Percentiles rank a stretch among this genome's conserved stretches.
Evolutionary conservation across 37 sponge, comb jelly and placozoan genomes (phyloP).

Genomic region (Aplysina aerophoba): DNA sequence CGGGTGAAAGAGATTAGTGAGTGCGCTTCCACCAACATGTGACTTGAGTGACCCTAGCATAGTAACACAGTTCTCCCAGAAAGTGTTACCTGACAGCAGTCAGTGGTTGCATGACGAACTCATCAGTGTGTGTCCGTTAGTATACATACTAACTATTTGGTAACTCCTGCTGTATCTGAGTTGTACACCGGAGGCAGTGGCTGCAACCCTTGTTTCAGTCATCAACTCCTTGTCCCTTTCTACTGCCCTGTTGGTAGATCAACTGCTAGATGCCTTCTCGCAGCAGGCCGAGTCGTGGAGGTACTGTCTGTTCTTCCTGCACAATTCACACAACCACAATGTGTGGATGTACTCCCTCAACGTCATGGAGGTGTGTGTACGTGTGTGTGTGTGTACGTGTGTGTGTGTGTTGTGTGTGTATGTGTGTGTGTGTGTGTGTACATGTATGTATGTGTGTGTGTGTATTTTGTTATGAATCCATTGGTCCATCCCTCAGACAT

Average conservation of each 20-base stretch:
- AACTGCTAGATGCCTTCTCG: constrained; percentile 63
- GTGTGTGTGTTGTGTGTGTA: not conserved
- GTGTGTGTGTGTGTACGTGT: not conserved
- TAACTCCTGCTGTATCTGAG: too few relatives aligned
- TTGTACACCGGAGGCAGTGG: too few relatives aligned
- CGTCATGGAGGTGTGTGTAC: constrained; percentile 66
- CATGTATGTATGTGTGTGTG: not conserved
- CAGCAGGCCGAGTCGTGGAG: constrained; percentile 68
- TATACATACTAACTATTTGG: too few relatives aligned
- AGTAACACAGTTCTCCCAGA: too few relatives aligned
- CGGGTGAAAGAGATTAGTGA: constrained; percentile 8
- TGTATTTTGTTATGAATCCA: not conserved
- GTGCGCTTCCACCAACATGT: too few relatives aligned
- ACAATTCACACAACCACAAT: constrained; percentile 66
- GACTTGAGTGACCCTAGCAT: too few relatives aligned
- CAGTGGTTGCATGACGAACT: too few relatives aligned
- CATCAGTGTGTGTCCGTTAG: too few relatives aligned
- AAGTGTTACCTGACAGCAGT: too few relatives aligned
- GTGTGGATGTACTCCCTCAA: constrained; percentile 84
- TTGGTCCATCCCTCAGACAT: constrained; percentile 34
- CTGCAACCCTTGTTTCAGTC: too few relatives aligned
- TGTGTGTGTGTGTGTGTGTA: constrained; percentile 22
- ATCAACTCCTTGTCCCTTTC: too few relatives aligned
- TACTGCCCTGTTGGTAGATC: constrained; percentile 19
- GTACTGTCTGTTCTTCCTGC: constrained; percentile 77